Percentiles rank a stretch among this genome's conserved stretches.
phyloP scores from a whole-genome alignment of 2,797 vertebrate species.

The Mormyrops attenuatus region DNA sequence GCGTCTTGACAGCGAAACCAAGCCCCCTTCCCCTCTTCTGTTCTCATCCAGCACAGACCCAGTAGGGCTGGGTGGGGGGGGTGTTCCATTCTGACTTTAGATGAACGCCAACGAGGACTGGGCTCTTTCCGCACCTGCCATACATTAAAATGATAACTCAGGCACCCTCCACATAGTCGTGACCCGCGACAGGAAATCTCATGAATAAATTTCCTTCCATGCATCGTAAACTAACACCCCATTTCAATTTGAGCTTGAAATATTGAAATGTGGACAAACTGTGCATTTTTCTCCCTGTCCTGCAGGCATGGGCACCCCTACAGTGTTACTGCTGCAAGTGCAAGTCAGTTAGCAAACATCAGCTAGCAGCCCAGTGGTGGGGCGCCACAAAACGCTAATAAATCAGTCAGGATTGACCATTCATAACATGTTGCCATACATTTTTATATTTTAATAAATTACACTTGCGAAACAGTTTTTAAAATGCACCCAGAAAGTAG shows the following conservation, averaged over 20 bases:
- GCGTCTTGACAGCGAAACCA: neutral
- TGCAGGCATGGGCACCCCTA: neutral
- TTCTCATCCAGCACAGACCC: neutral
- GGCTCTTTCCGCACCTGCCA: neutral
- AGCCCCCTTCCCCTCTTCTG: neutral
- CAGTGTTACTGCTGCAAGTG: neutral
- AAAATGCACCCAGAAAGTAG: neutral
- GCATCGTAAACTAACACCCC: constrained; percentile 5
- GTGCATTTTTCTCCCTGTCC: neutral
- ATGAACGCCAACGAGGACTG: neutral
- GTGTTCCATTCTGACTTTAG: neutral
- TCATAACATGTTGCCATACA: neutral
- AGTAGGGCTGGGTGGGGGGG: neutral
- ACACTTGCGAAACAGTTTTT: neutral
- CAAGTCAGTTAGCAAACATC: neutral
- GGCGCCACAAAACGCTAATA: neutral
- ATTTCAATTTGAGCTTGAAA: neutral
- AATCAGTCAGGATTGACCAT: neutral
- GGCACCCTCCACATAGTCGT: neutral
- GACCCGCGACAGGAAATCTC: neutral
- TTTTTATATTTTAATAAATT: neutral
- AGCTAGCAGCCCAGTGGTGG: neutral
- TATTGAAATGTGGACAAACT: neutral
- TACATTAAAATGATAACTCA: neutral
- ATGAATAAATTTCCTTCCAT: constrained; percentile 5